Evolutionary conservation across 2,113 vertebrate species (phyloP).

Genomic region (Pavo muticus): DNA sequence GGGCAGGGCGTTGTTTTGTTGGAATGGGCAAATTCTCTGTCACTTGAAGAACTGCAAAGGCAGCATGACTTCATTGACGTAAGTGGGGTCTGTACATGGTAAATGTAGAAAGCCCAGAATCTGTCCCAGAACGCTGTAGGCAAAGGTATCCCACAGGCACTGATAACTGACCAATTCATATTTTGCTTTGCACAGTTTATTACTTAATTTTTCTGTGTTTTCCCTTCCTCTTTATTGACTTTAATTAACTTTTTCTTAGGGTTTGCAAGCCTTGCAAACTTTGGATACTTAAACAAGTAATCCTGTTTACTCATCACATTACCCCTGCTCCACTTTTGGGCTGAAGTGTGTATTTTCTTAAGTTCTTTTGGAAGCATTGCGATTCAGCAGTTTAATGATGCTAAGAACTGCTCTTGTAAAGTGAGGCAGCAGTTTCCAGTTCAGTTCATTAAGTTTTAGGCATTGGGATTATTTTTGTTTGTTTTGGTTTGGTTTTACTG

Average conservation of each 20-base stretch:
- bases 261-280: constrained; percentile 57
- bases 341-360: constrained; percentile 46
- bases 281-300: constrained; percentile 43
- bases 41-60: neutral
- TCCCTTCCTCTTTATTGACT: constrained; percentile 64
- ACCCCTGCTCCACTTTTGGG: constrained; percentile 27
- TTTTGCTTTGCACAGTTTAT: constrained; percentile 75
- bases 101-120: neutral
- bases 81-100: neutral
- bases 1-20: neutral
- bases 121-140: neutral
- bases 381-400: constrained; percentile 13
- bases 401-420: neutral
- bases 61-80: neutral
- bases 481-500: neutral
- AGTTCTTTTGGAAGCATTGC: constrained; percentile 38
- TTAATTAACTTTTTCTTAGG: constrained; percentile 71
- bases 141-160: constrained; percentile 63
- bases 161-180: constrained; percentile 71
- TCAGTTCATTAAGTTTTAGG: neutral
- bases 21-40: neutral
- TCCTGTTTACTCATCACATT: constrained; percentile 68
- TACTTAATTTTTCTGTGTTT: constrained; percentile 70
- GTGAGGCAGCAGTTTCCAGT: neutral
- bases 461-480: neutral